Evolutionary conservation across 1,140 invertebrate species (phyloP), one percentile per base, ranked within the genome.

Genomic region (Micrasema longulum): DNA sequence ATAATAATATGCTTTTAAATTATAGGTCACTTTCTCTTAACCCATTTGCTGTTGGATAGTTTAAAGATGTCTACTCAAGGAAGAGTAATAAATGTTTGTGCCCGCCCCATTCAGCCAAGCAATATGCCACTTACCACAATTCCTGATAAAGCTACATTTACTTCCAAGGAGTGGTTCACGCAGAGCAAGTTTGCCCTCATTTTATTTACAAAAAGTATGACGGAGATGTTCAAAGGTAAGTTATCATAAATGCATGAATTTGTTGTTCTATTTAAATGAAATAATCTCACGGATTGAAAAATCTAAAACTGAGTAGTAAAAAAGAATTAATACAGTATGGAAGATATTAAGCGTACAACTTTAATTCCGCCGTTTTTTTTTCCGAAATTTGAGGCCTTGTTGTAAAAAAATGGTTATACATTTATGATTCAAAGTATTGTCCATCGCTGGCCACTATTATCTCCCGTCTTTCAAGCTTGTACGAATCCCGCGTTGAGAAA

Each of bases 71-170:
- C 84, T 2, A 77, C 80, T 45, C 81, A 85, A 71, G 80, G 78
- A 26, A 81, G 89, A 76, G 84, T 91, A 31, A 85, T 91, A 3
- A 89, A 90, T 79, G 80, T 91, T n/a, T 85, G 87, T 0, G 87
- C 87, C 16, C 76, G 83, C 65, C 23, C 87, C 12, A 66, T 89
- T 77, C 80, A 78, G 67, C 72, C 83, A 16, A 82, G 83, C 12
- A 74, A 80, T 41, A 79, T 88, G 22, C 77, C 86, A 63, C 74
- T 89, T 20, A 79, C 85, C 41, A 83, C 85, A 71, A 76, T 88
- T 18, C 82, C 83, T 64, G 76, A 76, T 12, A 81, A 81, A 79
- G 80, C 80, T 69, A 79, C 82, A 22, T 90, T 85, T 77, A 84
- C 82, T 5, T 77, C 84, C 18, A 82, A 85, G 71, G 82, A 83